A percentile compares a stretch with the other conserved stretches of the same genome.
Conservation (phyloP, 2,797 vertebrate species). For the Tadarida brasiliensis region DNA sequence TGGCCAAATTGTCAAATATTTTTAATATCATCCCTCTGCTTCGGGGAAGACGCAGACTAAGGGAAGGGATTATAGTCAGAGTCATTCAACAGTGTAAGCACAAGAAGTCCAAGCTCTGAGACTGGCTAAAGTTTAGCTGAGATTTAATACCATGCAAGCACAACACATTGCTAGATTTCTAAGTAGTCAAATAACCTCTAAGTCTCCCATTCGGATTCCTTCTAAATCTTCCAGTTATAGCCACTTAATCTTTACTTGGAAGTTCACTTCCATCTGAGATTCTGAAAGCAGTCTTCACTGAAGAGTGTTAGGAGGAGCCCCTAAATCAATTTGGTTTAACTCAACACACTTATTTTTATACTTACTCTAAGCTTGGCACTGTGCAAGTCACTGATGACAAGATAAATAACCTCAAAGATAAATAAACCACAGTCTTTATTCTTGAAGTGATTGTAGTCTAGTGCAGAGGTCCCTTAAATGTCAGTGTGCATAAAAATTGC, state of each 20-base stretch:
- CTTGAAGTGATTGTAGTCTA: not conserved
- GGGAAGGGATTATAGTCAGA: not conserved
- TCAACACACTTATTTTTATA: conserved; percentile 12
- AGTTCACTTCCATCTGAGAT: not conserved
- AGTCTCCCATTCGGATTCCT: not conserved
- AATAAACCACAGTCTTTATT: conserved; percentile 17
- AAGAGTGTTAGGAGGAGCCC: not conserved
- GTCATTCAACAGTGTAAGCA: not conserved
- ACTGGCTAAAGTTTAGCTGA: not conserved
- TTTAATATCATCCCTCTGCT: not conserved
- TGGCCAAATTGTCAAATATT: not conserved
- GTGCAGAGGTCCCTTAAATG: not conserved
- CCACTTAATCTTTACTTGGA: conserved; percentile 12
- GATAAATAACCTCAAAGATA: conserved; percentile 12
- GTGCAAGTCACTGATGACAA: not conserved
- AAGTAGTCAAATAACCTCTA: not conserved
- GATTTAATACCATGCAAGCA: not conserved
- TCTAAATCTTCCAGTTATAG: conserved; percentile 23
- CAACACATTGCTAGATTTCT: not conserved
- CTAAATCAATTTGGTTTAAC: not conserved
- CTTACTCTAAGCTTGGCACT: not conserved
- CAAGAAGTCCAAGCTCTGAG: not conserved
- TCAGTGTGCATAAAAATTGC: not conserved
- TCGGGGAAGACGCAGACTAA: not conserved
- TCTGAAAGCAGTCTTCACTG: conserved; percentile 8